A percentile compares a stretch with the other conserved stretches of the same genome.
Conservation (phyloP, 2,888 invertebrate genomes). For the Chesias legatella region DNA sequence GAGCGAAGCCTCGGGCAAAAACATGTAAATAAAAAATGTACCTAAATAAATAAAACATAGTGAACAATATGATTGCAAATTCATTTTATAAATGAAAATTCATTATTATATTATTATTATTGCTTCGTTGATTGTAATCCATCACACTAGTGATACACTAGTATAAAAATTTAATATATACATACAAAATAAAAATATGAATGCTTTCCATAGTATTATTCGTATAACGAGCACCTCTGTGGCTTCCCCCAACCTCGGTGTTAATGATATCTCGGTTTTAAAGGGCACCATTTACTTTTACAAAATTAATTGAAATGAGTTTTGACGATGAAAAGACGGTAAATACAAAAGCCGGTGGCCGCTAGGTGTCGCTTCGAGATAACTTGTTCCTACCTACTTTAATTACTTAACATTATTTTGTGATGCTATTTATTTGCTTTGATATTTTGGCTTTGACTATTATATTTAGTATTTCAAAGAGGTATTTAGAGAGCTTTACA, state of each 20-base stretch:
- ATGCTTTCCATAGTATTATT: slow-evolving; percentile 16
- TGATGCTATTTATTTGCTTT: slow-evolving; percentile 70
- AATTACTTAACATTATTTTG: slow-evolving; percentile 70
- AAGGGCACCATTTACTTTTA: slow-evolving; percentile 78
- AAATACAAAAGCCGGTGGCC: slow-evolving; percentile 70
- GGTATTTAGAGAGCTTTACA: slow-evolving; percentile 11
- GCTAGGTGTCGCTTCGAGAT: slow-evolving; percentile 77
- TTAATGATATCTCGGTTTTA: slow-evolving; percentile 79
- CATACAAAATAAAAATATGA: background rate
- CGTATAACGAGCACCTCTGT: slow-evolving; percentile 18
- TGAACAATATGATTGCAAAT: too few relatives aligned
- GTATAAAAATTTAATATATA: too few relatives aligned
- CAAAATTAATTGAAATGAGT: slow-evolving; percentile 81
- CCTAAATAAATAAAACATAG: too few relatives aligned
- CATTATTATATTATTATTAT: too few relatives aligned
- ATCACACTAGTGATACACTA: too few relatives aligned
- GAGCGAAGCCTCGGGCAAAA: too few relatives aligned
- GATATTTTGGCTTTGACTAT: slow-evolving; percentile 44
- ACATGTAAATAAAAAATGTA: too few relatives aligned
- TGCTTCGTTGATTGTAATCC: too few relatives aligned
- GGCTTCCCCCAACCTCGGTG: slow-evolving; percentile 44
- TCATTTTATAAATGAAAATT: too few relatives aligned
- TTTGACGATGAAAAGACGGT: slow-evolving; percentile 77
- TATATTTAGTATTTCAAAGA: slow-evolving; percentile 20
- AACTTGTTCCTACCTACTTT: slow-evolving; percentile 71